Conservation (phyloP, 2,113 vertebrate species). For the Cynoglossus semilaevis region DNA sequence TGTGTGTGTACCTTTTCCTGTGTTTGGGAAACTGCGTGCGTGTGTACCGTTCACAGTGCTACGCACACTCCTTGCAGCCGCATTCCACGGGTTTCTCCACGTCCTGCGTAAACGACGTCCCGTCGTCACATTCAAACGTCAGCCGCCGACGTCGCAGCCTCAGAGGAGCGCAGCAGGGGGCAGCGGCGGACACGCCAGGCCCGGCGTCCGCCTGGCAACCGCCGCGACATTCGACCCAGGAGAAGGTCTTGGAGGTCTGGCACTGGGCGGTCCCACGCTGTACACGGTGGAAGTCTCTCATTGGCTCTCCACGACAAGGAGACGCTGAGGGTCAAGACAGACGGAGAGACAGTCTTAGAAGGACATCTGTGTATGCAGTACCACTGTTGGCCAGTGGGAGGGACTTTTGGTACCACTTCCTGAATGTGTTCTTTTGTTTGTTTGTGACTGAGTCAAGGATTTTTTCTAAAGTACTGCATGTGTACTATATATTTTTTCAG, state of each 20-base stretch:
- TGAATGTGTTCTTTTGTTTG: too few species aligned
- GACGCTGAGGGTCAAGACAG: conserved; percentile 72
- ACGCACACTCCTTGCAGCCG: conserved; percentile 89
- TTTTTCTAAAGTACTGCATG: too few species aligned
- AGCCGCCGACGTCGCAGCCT: conserved; percentile 86
- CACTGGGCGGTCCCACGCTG: conserved; percentile 90
- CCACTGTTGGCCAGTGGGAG: too few species aligned
- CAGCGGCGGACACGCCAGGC: not conserved
- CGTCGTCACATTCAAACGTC: conserved; percentile 91
- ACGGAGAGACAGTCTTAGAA: not conserved
- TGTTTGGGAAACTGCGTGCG: conserved; percentile 7
- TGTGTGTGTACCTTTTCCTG: conserved; percentile 29
- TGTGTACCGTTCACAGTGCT: conserved; percentile 43
- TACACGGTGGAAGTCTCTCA: conserved; percentile 90
- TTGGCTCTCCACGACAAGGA: conserved; percentile 81
- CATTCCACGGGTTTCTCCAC: conserved; percentile 95
- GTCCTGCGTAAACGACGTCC: conserved; percentile 89
- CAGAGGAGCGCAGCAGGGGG: conserved; percentile 81
- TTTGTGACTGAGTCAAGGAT: too few species aligned
- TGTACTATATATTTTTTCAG: too few species aligned
- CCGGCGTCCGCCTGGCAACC: conserved; percentile 60
- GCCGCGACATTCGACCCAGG: conserved; percentile 91
- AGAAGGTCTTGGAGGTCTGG: conserved; percentile 89
- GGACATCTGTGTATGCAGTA: too few species aligned
- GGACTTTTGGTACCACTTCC: too few species aligned